A percentile compares a stretch with the other conserved stretches of the same genome.
Evolutionary conservation across 2,888 invertebrate species (phyloP).

Genomic region (Lottia gigantea): DNA sequence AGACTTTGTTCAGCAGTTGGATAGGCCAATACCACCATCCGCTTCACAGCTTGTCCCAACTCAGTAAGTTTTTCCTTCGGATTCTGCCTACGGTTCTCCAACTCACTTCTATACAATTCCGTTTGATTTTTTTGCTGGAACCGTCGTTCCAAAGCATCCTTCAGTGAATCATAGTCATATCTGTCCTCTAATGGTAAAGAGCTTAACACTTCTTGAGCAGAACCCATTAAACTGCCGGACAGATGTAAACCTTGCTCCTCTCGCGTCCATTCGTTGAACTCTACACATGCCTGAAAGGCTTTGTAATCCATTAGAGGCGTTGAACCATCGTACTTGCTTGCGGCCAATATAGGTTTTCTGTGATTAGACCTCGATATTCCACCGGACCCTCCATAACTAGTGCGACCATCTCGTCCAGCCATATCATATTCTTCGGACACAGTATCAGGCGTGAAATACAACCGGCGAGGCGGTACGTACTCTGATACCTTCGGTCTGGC

Average conservation of each 20-base stretch:
- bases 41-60: neutral
- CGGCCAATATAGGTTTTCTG: neutral
- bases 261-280: neutral
- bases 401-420: too few relatives aligned
- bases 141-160: neutral
- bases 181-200: neutral
- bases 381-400: too few relatives aligned
- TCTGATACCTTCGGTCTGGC: too few relatives aligned
- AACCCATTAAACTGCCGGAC: neutral
- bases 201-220: neutral
- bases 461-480: too few relatives aligned
- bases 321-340: neutral
- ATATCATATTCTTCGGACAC: too few relatives aligned
- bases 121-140: neutral
- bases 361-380: neutral
- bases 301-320: neutral
- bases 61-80: neutral
- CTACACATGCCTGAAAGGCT: neutral
- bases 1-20: neutral
- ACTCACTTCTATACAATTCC: neutral
- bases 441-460: too few relatives aligned
- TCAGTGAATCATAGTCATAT: neutral
- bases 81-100: neutral
- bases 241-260: slow-evolving; percentile 2
- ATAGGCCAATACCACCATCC: neutral